phyloP scores from a whole-genome alignment of 2,888 invertebrate species.

The Mystacides longicornis region DNA sequence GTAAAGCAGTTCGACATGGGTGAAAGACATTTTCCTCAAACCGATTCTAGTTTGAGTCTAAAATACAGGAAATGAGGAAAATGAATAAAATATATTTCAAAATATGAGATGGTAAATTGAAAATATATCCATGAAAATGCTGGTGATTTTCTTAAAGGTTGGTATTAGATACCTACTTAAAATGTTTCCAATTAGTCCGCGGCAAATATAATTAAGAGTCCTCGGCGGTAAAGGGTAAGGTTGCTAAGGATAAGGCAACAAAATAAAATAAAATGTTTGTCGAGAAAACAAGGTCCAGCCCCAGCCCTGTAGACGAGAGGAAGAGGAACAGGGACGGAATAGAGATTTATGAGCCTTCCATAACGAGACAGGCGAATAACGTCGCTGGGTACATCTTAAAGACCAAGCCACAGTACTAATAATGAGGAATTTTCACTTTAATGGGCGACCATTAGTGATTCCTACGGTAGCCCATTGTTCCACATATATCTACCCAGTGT shows the following conservation, averaged over 20 bases:
- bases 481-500: no score
- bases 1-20: no score
- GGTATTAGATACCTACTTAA: no score
- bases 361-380: conserved; percentile 38
- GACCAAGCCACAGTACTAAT: conserved; percentile 21
- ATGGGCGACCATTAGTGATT: conserved; percentile 26
- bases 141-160: no score
- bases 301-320: conserved; percentile 4
- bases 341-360: conserved; percentile 44
- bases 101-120: no score
- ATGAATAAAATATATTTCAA: no score
- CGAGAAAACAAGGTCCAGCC: conserved; percentile 1
- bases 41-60: no score
- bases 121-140: no score
- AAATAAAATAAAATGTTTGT: conserved; percentile 4
- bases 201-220: neutral
- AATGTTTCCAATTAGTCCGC: neutral
- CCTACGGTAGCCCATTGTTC: conserved; percentile 4
- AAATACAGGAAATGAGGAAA: no score
- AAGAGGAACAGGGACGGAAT: conserved; percentile 18
- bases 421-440: conserved; percentile 26
- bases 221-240: neutral
- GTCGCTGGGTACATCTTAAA: conserved; percentile 21
- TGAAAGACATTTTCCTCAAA: no score
- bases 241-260: neutral